Evolutionary conservation across 2,888 invertebrate species (phyloP).

Genomic region (Chrysopilus asiliformis): DNA sequence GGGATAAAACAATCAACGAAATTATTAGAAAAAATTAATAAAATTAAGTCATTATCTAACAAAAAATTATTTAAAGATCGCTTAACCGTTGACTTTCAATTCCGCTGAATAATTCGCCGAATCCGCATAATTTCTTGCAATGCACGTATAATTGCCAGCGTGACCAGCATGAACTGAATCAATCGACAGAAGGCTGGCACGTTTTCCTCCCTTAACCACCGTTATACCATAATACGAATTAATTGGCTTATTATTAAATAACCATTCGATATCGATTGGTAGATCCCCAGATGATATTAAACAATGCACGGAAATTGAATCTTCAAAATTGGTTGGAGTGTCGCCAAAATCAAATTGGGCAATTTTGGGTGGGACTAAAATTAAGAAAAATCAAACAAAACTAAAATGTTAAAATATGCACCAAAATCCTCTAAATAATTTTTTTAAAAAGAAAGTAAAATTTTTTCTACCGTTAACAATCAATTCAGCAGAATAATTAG

Average conservation of each 20-base stretch:
- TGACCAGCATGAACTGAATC: constrained; percentile 50
- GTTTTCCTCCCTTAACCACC: constrained; percentile 36
- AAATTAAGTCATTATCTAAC: not conserved
- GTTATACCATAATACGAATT: constrained; percentile 26
- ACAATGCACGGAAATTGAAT: constrained; percentile 56
- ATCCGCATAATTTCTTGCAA: constrained; percentile 46
- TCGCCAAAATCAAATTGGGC: constrained; percentile 65
- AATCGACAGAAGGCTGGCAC: constrained; percentile 48
- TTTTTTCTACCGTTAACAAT: constrained; percentile 49
- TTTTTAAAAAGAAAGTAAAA: not conserved
- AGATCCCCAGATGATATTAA: constrained; percentile 54
- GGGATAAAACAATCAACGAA: too few species aligned
- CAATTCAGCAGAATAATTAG: constrained; percentile 52
- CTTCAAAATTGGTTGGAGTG: constrained; percentile 54
- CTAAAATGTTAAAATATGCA: not conserved
- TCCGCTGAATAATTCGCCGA: constrained; percentile 36
- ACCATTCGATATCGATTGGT: constrained; percentile 57
- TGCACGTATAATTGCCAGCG: constrained; percentile 50
- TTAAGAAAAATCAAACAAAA: constrained; percentile 9
- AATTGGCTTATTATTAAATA: constrained; percentile 29
- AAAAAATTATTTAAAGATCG: not conserved
- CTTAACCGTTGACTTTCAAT: constrained; percentile 33
- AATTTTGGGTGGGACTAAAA: constrained; percentile 59
- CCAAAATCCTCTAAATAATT: constrained; percentile 8
- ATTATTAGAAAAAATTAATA: not conserved